A percentile compares a stretch with the other conserved stretches of the same genome.
phyloP scores from a whole-genome alignment of 2,113 vertebrate genomes.

The Calyptommatus sinebrachiatus region DNA sequence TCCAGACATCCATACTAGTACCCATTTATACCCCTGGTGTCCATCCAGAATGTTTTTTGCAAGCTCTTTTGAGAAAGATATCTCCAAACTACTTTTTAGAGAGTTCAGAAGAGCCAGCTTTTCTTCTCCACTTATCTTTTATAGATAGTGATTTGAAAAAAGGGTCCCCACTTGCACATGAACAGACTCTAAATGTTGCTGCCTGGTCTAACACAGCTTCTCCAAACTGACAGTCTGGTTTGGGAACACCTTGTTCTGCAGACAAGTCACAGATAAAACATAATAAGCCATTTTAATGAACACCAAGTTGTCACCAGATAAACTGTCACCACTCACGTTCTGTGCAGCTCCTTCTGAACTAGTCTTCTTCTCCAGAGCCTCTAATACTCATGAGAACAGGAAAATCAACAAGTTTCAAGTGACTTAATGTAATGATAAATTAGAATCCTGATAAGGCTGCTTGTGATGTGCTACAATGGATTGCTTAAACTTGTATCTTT shows the following conservation, averaged over 20 bases:
- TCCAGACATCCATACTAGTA: too few relatives aligned
- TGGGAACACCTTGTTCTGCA: conserved; percentile 58
- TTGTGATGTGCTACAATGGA: background rate
- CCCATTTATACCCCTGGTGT: too few relatives aligned
- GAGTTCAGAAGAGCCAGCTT: too few relatives aligned
- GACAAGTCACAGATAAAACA: conserved; percentile 71
- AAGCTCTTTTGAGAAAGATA: too few relatives aligned
- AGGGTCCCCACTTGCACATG: too few relatives aligned
- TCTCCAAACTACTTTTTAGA: too few relatives aligned
- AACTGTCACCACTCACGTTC: conserved; percentile 72
- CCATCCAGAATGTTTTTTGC: too few relatives aligned
- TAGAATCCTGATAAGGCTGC: background rate
- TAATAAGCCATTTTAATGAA: conserved; percentile 66
- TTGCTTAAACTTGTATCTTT: background rate
- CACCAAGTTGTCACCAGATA: conserved; percentile 67
- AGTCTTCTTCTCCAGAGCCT: background rate
- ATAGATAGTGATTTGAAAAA: too few relatives aligned
- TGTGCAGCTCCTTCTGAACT: conserved; percentile 20
- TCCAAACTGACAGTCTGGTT: conserved; percentile 62
- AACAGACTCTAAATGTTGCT: conserved; percentile 1
- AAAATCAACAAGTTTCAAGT: background rate
- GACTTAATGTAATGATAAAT: background rate
- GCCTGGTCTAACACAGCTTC: conserved; percentile 20
- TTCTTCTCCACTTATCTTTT: too few relatives aligned
- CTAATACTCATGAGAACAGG: conserved; percentile 27